phyloP scores from a whole-genome alignment of 2,797 vertebrate species.

The Jordanella pulchra region DNA sequence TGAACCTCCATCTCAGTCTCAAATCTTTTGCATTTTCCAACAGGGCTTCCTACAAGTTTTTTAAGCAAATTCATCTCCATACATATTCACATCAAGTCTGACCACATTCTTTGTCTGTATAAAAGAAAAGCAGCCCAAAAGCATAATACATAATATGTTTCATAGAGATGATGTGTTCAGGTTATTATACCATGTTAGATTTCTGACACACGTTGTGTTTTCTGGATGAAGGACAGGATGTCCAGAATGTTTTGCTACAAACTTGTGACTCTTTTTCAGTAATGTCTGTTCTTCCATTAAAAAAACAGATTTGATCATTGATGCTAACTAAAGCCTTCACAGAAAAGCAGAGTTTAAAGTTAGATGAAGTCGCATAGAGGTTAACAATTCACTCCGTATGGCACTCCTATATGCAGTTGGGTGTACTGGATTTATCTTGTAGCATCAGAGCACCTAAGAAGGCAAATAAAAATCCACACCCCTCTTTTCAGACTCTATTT shows the following conservation, averaged over 20 bases:
- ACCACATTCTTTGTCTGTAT: too few relatives aligned
- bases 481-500: background rate
- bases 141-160: background rate
- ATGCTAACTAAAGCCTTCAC: background rate
- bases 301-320: background rate
- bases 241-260: too few relatives aligned
- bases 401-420: background rate
- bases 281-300: background rate
- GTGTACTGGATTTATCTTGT: background rate
- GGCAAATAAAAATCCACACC: background rate
- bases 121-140: background rate
- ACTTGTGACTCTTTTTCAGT: background rate
- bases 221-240: too few relatives aligned
- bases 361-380: background rate
- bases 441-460: background rate
- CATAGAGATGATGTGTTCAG: background rate
- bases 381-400: background rate
- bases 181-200: too few relatives aligned
- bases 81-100: background rate
- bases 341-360: background rate
- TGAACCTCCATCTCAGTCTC: too few relatives aligned
- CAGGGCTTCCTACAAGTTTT: too few relatives aligned
- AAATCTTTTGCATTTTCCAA: too few relatives aligned
- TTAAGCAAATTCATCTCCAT: too few relatives aligned
- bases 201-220: too few relatives aligned